Conservation (phyloP, 92 coral and sea anemone species). For the Phenganax stokvisi region DNA sequence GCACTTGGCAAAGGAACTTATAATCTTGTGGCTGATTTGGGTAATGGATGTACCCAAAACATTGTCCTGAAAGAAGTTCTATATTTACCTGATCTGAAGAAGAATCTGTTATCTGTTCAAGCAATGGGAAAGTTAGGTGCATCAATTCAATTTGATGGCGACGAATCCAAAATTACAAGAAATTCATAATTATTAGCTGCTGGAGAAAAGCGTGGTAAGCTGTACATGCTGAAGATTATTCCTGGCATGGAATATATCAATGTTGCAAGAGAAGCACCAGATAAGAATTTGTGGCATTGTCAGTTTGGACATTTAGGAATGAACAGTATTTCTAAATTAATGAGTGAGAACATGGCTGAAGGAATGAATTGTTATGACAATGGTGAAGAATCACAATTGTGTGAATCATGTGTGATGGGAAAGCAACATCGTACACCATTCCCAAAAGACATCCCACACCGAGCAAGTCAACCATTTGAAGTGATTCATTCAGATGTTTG, state of each 20-base stretch:
- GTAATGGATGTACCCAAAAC: constrained; percentile 30
- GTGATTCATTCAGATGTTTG: background rate
- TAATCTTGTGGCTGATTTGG: constrained; percentile 13
- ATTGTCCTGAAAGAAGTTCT: constrained; percentile 12
- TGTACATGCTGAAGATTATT: constrained; percentile 39
- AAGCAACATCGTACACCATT: too few species aligned
- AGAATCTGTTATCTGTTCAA: too few species aligned
- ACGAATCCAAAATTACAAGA: constrained; percentile 22
- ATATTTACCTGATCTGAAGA: too few species aligned
- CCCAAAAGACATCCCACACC: constrained; percentile 28
- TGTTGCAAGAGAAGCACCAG: constrained; percentile 37
- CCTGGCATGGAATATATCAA: constrained; percentile 19
- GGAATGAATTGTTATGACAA: constrained; percentile 29
- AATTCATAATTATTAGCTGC: constrained; percentile 36
- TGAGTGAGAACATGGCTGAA: background rate
- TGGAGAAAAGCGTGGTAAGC: constrained; percentile 35
- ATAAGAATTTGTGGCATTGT: constrained; percentile 33
- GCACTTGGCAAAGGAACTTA: too few species aligned
- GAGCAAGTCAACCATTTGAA: constrained; percentile 35
- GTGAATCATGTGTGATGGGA: constrained; percentile 6
- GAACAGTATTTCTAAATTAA: constrained; percentile 17
- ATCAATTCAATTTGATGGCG: constrained; percentile 37
- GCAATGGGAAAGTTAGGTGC: constrained; percentile 38
- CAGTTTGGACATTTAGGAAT: constrained; percentile 4
- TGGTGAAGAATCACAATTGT: constrained; percentile 21